Percentiles rank a stretch among this genome's conserved stretches.
Conservation (phyloP, 2,113 vertebrate genomes). For the Meriones unguiculatus region DNA sequence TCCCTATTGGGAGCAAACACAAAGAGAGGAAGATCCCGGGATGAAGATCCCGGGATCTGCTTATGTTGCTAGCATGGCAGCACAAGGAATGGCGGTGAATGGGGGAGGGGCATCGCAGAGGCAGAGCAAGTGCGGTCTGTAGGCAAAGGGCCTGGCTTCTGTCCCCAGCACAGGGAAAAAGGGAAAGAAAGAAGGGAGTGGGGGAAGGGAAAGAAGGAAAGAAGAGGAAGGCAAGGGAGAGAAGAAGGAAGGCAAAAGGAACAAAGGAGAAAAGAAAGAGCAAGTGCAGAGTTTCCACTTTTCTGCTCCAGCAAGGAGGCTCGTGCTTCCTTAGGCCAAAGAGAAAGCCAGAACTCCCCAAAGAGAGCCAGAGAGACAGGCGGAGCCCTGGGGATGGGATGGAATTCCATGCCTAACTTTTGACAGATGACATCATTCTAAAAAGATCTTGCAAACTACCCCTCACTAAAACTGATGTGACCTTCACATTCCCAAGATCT, state of each 20-base stretch:
- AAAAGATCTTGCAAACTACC: neutral
- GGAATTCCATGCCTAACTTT: neutral
- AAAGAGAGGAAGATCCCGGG: neutral
- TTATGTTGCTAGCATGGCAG: neutral
- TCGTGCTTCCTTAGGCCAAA: neutral
- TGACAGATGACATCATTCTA: neutral
- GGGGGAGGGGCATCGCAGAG: neutral
- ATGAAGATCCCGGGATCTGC: neutral
- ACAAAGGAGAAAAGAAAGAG: too few species aligned
- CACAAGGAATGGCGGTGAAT: neutral
- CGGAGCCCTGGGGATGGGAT: neutral
- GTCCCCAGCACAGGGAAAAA: neutral
- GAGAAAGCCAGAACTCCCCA: neutral
- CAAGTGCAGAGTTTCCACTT: neutral
- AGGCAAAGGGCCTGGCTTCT: too few species aligned
- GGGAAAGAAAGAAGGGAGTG: too few species aligned
- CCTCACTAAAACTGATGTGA: slow-evolving; percentile 6
- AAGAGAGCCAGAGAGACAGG: neutral
- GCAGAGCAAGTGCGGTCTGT: too few species aligned
- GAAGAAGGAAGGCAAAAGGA: neutral
- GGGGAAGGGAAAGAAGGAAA: accelerated
- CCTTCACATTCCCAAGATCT: neutral
- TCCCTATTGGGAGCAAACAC: neutral
- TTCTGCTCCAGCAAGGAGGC: neutral
- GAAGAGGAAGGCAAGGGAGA: neutral